These are phyloP conservation scores for Amphipyra berbera DNA, from an alignment of 2,888 invertebrate species.

Conservation along the genomic window DNA sequence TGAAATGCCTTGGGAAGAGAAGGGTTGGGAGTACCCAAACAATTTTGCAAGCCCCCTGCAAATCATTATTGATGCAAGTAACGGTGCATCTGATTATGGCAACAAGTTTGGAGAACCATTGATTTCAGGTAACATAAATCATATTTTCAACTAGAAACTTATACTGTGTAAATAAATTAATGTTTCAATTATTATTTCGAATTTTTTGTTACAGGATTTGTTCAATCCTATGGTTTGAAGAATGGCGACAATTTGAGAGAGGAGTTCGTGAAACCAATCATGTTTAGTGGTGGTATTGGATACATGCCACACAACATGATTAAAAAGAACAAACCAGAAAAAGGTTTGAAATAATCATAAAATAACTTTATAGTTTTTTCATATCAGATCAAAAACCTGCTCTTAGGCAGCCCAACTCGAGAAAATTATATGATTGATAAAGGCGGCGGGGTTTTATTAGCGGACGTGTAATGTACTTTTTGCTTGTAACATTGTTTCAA, in stretches of 20 bases:
- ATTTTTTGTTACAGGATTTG: constrained; percentile 92
- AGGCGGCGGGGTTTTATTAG: no score
- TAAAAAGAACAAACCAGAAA: constrained; percentile 93
- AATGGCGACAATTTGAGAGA: constrained; percentile 92
- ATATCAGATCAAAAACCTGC: no score
- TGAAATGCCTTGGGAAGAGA: constrained; percentile 96
- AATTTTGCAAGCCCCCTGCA: constrained; percentile 97
- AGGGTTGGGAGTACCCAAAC: constrained; percentile 93
- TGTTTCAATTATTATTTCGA: neutral
- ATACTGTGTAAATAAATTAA: neutral
- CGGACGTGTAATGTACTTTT: no score
- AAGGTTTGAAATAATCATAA: constrained; percentile 84
- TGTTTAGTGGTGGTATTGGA: constrained; percentile 99
- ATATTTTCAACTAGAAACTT: neutral
- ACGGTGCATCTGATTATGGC: constrained; percentile 99
- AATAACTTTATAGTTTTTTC: no score
- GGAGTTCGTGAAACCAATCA: constrained; percentile 99
- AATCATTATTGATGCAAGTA: constrained; percentile 98
- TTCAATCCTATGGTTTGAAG: constrained; percentile 95
- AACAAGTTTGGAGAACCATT: constrained; percentile 99
- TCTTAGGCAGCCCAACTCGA: no score
- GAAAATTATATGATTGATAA: no score
- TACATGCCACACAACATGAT: constrained; percentile 96
- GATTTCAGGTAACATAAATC: constrained; percentile 84
- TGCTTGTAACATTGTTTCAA: no score